A percentile compares a stretch with the other conserved stretches of the same genome.
These are phyloP conservation scores for Nycteola revayana DNA, from an alignment of 2,888 invertebrate species.

Conservation along the genomic window DNA sequence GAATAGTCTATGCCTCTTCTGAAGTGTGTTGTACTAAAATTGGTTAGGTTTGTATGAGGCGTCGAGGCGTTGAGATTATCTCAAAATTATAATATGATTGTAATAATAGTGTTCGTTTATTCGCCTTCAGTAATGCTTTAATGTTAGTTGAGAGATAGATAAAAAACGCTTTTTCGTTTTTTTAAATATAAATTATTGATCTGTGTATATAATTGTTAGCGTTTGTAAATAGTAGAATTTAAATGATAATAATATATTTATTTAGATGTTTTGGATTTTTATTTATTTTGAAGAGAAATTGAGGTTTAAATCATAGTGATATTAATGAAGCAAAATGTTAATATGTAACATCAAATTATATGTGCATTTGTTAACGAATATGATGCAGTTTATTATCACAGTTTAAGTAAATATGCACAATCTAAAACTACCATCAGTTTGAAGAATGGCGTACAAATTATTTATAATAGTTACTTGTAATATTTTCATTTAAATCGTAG, in stretches of 20 bases:
- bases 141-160: slow-evolving; percentile 65
- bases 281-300: slow-evolving; percentile 45
- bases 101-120: slow-evolving; percentile 66
- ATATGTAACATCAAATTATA: slow-evolving; percentile 31
- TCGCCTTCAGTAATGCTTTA: slow-evolving; percentile 79
- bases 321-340: slow-evolving; percentile 29
- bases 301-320: slow-evolving; percentile 44
- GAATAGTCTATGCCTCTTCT: too few relatives aligned
- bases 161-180: slow-evolving; percentile 53
- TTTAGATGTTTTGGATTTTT: slow-evolving; percentile 49
- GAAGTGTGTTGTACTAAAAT: neutral
- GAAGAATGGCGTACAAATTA: slow-evolving; percentile 21
- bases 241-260: slow-evolving; percentile 55
- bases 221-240: slow-evolving; percentile 70
- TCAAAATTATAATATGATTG: slow-evolving; percentile 38
- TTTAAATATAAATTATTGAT: slow-evolving; percentile 60
- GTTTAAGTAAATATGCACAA: slow-evolving; percentile 52
- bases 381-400: slow-evolving; percentile 48
- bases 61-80: slow-evolving; percentile 24
- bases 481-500: slow-evolving; percentile 14
- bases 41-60: neutral
- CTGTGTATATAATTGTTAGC: slow-evolving; percentile 77
- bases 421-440: slow-evolving; percentile 34
- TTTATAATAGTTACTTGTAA: slow-evolving; percentile 12
- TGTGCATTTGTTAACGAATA: slow-evolving; percentile 53